These are phyloP conservation scores for Xyrauchen texanus DNA, from an alignment of 2,113 vertebrate species.

Conservation along the genomic window DNA sequence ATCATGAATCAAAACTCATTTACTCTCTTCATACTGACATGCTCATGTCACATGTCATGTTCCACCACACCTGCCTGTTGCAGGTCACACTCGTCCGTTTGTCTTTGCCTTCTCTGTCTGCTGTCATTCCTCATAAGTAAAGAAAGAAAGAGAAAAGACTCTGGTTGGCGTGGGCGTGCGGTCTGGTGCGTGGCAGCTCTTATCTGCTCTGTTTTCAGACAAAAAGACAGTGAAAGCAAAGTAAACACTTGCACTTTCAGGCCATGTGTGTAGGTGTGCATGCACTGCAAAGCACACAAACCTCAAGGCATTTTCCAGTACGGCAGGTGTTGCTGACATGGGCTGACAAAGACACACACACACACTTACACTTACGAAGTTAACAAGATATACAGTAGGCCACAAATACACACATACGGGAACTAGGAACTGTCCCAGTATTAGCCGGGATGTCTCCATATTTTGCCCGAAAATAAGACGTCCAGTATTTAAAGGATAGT, in stretches of 20 bases:
- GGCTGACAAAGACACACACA: slow-evolving; percentile 59
- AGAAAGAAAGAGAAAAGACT: too few species aligned
- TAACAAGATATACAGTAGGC: not conserved
- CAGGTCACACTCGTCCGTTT: slow-evolving; percentile 64
- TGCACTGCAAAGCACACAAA: slow-evolving; percentile 69
- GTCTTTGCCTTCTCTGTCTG: not conserved
- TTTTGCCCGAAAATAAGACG: too few species aligned
- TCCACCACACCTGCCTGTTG: slow-evolving; percentile 40
- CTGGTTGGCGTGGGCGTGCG: slow-evolving; percentile 38
- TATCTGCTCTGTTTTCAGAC: slow-evolving; percentile 73
- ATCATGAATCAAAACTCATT: not conserved
- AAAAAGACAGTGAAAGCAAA: slow-evolving; percentile 62
- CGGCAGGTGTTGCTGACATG: slow-evolving; percentile 75
- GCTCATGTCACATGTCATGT: not conserved
- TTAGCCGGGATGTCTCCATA: too few species aligned
- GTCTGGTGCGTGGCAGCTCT: slow-evolving; percentile 68
- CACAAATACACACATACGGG: slow-evolving; percentile 45
- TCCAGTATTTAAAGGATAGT: too few species aligned
- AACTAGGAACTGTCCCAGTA: too few species aligned
- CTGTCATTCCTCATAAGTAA: too few species aligned
- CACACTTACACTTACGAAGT: slow-evolving; percentile 57
- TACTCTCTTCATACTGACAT: not conserved
- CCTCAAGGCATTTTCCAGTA: slow-evolving; percentile 72
- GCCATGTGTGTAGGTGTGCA: not conserved
- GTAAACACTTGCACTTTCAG: slow-evolving; percentile 60